These are phyloP conservation scores for Rhingia rostrata DNA, from an alignment of 2,888 invertebrate genomes.

Conservation along the genomic window DNA sequence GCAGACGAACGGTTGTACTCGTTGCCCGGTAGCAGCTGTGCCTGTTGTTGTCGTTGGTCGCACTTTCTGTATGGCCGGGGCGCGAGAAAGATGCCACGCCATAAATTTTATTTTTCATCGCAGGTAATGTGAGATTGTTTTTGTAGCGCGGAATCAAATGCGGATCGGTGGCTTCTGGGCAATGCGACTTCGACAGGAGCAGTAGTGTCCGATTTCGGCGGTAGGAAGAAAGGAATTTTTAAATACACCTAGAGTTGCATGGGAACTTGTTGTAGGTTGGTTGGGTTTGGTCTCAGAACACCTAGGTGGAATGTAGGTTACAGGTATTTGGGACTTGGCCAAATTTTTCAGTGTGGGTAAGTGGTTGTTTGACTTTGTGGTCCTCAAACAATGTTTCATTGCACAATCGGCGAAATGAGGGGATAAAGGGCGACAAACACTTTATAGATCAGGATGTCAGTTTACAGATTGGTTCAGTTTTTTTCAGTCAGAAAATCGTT, in stretches of 20 bases:
- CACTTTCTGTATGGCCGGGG: background rate
- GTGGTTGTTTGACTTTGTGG: no score
- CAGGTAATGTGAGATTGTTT: constrained; percentile 32
- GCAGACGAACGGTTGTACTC: constrained; percentile 5
- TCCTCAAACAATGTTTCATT: no score
- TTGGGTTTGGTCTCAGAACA: background rate
- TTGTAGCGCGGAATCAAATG: background rate
- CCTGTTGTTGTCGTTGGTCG: background rate
- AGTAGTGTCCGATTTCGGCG: background rate
- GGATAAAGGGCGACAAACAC: no score
- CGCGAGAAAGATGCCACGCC: constrained; percentile 63
- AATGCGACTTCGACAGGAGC: constrained; percentile 2
- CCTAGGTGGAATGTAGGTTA: background rate
- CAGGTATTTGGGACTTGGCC: no score
- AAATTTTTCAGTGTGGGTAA: no score
- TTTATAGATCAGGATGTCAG: no score
- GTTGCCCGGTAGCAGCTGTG: constrained; percentile 43
- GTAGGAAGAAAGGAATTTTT: background rate
- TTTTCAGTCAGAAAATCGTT: no score
- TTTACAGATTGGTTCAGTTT: no score
- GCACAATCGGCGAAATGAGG: no score
- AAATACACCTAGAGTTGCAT: background rate
- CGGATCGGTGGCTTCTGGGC: constrained; percentile 18
- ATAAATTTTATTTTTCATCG: constrained; percentile 61
- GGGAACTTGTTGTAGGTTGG: background rate